These are phyloP conservation scores for Alviniconcha strummeri DNA, from an alignment of 2,888 invertebrate genomes.

Conservation along the genomic window DNA sequence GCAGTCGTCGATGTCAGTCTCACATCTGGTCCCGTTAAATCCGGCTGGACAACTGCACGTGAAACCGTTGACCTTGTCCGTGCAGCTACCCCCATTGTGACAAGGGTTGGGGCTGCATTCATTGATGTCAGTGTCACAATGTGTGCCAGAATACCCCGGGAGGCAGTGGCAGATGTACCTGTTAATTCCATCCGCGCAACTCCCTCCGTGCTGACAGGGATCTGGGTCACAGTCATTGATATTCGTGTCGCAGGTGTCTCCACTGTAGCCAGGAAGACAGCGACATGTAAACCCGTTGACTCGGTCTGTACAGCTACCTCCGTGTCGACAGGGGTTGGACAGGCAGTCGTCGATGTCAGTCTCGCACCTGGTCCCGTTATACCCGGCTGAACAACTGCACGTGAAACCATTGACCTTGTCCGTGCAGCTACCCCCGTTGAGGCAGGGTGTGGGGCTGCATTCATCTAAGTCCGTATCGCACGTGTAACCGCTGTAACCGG, in stretches of 20 bases:
- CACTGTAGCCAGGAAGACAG: conserved; percentile 32
- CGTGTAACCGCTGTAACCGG: conserved; percentile 80
- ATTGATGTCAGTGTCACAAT: conserved; percentile 86
- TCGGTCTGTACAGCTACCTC: conserved; percentile 53
- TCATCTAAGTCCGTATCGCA: conserved; percentile 85
- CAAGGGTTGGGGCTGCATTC: conserved; percentile 78
- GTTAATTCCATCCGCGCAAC: conserved; percentile 16
- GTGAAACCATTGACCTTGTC: conserved; percentile 48
- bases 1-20: conserved; percentile 56
- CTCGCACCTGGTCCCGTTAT: conserved; percentile 47
- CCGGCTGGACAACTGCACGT: conserved; percentile 51
- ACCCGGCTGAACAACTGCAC: conserved; percentile 51
- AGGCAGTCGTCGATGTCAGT: conserved; percentile 55
- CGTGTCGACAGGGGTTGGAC: conserved; percentile 53
- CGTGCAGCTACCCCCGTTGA: conserved; percentile 89
- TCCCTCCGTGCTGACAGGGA: conserved; percentile 70
- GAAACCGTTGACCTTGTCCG: conserved; percentile 68
- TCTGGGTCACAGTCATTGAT: conserved; percentile 82
- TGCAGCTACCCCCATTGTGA: conserved; percentile 90
- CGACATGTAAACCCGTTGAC: conserved; percentile 37
- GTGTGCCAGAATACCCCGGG: conserved; percentile 78
- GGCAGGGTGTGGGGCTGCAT: conserved; percentile 80
- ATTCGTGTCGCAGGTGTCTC: not conserved
- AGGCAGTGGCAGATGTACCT: conserved; percentile 85
- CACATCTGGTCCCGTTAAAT: conserved; percentile 45